These are phyloP conservation scores for Macropis europaea DNA, from an alignment of 2,888 invertebrate species.

Conservation along the genomic window DNA sequence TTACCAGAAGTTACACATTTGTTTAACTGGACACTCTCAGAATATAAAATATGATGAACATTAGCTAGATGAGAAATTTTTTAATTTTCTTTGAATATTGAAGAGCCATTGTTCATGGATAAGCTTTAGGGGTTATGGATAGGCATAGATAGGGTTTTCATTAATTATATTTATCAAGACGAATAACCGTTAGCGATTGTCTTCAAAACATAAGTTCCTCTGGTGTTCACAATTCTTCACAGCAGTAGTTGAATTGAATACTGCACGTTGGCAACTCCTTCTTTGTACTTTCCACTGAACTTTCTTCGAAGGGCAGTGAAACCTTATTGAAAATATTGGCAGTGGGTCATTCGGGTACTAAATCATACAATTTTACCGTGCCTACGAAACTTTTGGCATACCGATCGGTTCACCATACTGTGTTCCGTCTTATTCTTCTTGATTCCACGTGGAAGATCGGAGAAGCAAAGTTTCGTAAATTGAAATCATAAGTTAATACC, in stretches of 20 bases:
- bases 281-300: constrained; percentile 12
- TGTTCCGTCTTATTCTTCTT: neutral
- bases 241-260: neutral
- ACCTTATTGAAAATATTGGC: constrained; percentile 32
- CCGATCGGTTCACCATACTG: neutral
- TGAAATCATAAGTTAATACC: too few species aligned
- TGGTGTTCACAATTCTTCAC: neutral
- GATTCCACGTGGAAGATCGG: neutral
- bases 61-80: too few species aligned
- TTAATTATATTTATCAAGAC: neutral
- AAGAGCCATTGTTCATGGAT: too few species aligned
- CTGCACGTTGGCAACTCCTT: neutral
- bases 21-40: too few species aligned
- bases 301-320: constrained; percentile 30
- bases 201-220: neutral
- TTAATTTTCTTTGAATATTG: too few species aligned
- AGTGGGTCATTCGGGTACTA: constrained; percentile 59
- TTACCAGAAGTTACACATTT: too few species aligned
- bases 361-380: constrained; percentile 45
- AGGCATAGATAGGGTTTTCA: neutral
- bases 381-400: neutral
- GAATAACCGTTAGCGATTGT: constrained; percentile 27
- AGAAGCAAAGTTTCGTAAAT: too few species aligned
- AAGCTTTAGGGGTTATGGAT: too few species aligned
- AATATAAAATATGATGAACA: too few species aligned